Base-by-base conservation (phyloP, 92 coral and sea anemone genomes). In the Heliopora coerulea region DNA sequence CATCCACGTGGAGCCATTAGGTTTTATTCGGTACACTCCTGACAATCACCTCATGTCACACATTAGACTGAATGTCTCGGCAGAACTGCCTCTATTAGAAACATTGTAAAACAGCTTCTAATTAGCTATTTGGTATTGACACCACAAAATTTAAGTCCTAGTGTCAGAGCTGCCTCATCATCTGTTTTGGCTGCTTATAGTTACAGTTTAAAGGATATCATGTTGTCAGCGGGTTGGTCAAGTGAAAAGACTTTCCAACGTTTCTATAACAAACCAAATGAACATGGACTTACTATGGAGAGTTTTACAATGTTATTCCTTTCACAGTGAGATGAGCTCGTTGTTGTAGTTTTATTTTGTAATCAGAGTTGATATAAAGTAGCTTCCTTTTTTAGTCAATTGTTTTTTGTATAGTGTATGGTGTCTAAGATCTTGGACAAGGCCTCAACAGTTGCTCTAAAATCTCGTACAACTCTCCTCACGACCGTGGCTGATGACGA, bases 181-280 rank as follows among this genome's bases (percentile, higher is more conserved):
- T 61, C 80, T 17, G 20, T 5, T 32, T 52, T 80, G 19, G 80
- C 73, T 12, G 49, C 28, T 44, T 42, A 73, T 17, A 72, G 59
- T 18, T 35, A 15, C 15, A 72, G 34, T 54, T 31, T 80, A 20
- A 46, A 80, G 59, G 68, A 57, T 62, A 79, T 68, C 56, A 65
- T 79, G 61, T 17, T 41, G 48, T 62, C 82, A 27, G 82, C 62
- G 18, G 82, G 83, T 21, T 78, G 82, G 82, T 78, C 82, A 9
- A 78, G 46, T 65, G 83, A 68, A 56, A 52, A 59, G 32, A 79
- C 83, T 1, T 79, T 79, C 30, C 82, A 78, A 42, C 72, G 26
- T 12, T 77, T 63, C 29, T 77, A 64, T 30, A 49, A 52, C 49
- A 67, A 78, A 34, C 39, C 75, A 29, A 18, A 54, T 4, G 67